Percentiles rank a stretch among this genome's conserved stretches.
Evolutionary conservation across 2,888 invertebrate genomes (phyloP).

Genomic region (Atrina japonica): DNA sequence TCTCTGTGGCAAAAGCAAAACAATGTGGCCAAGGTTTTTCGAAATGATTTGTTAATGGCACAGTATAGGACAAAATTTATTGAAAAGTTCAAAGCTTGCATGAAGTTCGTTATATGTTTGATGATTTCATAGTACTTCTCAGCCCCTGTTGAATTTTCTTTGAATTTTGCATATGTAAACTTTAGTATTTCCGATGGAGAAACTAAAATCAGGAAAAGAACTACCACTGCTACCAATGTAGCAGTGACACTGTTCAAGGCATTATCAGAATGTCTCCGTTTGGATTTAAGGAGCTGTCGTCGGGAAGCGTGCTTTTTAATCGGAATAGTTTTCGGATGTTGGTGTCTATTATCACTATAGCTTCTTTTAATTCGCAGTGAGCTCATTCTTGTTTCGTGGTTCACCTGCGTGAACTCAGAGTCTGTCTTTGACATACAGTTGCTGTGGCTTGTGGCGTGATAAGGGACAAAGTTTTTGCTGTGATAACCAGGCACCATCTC

Average conservation of each 20-base stretch:
- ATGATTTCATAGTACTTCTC: conserved; percentile 53
- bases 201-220: conserved; percentile 76
- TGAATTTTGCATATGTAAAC: conserved; percentile 63
- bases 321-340: conserved; percentile 1
- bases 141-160: conserved; percentile 32
- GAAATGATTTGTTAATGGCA: conserved; percentile 95
- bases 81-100: conserved; percentile 76
- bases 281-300: conserved; percentile 37
- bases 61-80: conserved; percentile 96
- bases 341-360: not conserved
- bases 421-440: conserved; percentile 17
- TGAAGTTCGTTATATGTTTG: conserved; percentile 71
- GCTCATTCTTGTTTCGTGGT: not conserved
- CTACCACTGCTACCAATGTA: conserved; percentile 76
- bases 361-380: conserved; percentile 7
- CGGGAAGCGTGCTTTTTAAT: conserved; percentile 12
- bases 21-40: conserved; percentile 81
- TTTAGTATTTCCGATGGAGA: conserved; percentile 77
- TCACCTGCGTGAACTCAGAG: not conserved
- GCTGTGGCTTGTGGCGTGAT: conserved; percentile 17
- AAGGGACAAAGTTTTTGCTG: conserved; percentile 22
- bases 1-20: conserved; percentile 54
- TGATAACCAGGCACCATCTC: conserved; percentile 65
- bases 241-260: conserved; percentile 77
- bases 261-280: conserved; percentile 62